A percentile compares a stretch with the other conserved stretches of the same genome.
Evolutionary conservation across 2,888 invertebrate species (phyloP).

Genomic region (Drosophila engyochracea): DNA sequence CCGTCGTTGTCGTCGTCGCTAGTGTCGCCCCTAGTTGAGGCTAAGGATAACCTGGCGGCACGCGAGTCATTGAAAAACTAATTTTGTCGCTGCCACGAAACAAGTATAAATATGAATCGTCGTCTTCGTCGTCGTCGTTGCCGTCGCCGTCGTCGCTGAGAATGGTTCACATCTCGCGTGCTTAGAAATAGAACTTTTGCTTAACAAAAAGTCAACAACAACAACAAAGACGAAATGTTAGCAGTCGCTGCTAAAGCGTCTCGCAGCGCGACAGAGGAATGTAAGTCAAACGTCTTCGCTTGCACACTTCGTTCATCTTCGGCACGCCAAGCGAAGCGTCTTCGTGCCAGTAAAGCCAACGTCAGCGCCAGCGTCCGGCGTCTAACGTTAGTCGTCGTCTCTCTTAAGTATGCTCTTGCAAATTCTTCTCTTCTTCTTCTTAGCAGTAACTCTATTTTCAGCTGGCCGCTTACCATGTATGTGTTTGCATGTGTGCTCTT

Average conservation of each 20-base stretch:
- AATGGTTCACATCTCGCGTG: slow-evolving; percentile 64
- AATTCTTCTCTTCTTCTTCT: slow-evolving; percentile 4
- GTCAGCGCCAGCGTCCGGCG: slow-evolving; percentile 17
- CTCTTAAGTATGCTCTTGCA: slow-evolving; percentile 52
- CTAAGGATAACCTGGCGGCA: slow-evolving; percentile 75
- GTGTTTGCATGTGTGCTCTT: background rate
- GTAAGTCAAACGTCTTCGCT: slow-evolving; percentile 78
- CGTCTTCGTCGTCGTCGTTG: background rate
- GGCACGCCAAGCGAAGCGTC: slow-evolving; percentile 48
- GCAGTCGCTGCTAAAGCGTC: slow-evolving; percentile 30
- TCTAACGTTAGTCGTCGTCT: slow-evolving; percentile 21
- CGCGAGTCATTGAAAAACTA: slow-evolving; percentile 84
- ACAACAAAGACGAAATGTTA: slow-evolving; percentile 18
- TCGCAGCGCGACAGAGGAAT: slow-evolving; percentile 52
- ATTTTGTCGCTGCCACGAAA: slow-evolving; percentile 78
- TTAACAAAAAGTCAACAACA: slow-evolving; percentile 29
- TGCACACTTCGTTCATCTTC: slow-evolving; percentile 52
- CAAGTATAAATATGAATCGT: slow-evolving; percentile 84
- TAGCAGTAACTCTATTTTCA: background rate
- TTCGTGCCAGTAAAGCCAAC: slow-evolving; percentile 48
- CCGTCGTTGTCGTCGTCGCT: slow-evolving; percentile 5
- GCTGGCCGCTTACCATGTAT: background rate
- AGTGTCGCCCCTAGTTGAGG: slow-evolving; percentile 17
- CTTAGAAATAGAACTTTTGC: slow-evolving; percentile 81
- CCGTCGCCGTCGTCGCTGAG: slow-evolving; percentile 64